A percentile compares a stretch with the other conserved stretches of the same genome.
phyloP scores from a whole-genome alignment of 2,113 vertebrate genomes.

The Podocnemis expansa region DNA sequence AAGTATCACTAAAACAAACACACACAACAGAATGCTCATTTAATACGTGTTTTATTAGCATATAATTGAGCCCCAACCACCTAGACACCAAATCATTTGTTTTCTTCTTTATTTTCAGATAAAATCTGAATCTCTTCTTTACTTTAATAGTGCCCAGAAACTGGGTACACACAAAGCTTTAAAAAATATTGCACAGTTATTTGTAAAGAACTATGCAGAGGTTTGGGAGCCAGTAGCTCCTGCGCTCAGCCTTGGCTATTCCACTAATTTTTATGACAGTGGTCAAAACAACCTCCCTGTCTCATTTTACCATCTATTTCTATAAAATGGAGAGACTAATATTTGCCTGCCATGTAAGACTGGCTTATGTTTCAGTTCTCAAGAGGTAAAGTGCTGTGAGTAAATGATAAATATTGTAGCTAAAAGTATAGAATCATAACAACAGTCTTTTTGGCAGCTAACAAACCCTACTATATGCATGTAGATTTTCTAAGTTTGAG shows the following conservation, averaged over 20 bases:
- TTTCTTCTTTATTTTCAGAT: neutral
- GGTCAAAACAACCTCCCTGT: neutral
- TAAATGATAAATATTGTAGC: neutral
- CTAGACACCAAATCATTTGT: neutral
- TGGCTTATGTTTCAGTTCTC: neutral
- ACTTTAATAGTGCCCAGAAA: neutral
- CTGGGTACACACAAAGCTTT: accelerated
- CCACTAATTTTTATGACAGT: neutral
- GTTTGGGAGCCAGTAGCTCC: neutral
- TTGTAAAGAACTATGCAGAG: neutral
- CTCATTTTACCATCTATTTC: neutral
- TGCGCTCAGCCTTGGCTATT: neutral
- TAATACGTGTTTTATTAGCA: neutral
- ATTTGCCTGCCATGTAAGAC: neutral
- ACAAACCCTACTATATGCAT: neutral
- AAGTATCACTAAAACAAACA: neutral
- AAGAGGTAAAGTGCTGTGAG: neutral
- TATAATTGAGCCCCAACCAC: neutral
- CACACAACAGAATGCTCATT: neutral
- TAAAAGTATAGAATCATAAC: neutral
- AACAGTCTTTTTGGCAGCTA: neutral
- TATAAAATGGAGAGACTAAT: neutral
- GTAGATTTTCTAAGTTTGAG: neutral
- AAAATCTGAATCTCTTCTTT: neutral
- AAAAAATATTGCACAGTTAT: neutral